These are phyloP conservation scores for Pangasius mekongensis DNA, from an alignment of 2,797 vertebrate genomes.

Conservation along the genomic window DNA sequence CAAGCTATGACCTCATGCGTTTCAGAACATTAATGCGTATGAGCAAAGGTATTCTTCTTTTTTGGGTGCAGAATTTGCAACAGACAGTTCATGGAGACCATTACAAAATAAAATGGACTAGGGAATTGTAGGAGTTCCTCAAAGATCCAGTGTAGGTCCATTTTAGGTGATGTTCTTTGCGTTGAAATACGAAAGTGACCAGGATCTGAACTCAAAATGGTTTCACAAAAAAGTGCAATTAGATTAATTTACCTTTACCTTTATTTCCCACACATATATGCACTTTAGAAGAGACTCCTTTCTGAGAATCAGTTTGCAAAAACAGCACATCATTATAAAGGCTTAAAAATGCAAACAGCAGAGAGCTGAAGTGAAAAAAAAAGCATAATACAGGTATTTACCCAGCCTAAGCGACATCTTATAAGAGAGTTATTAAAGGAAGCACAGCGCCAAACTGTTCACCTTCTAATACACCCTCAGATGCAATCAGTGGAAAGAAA, in stretches of 20 bases:
- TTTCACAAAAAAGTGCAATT: slow-evolving; percentile 8
- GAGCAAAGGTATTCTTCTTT: slow-evolving; percentile 33
- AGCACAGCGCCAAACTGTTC: slow-evolving; percentile 66
- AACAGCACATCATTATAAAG: slow-evolving; percentile 67
- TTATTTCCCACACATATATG: slow-evolving; percentile 62
- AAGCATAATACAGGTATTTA: slow-evolving; percentile 76
- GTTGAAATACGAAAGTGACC: slow-evolving; percentile 3
- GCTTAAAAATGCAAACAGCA: slow-evolving; percentile 54
- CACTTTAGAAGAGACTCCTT: neutral
- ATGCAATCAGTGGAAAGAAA: slow-evolving; percentile 74
- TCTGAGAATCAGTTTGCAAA: slow-evolving; percentile 11
- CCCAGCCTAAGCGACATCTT: slow-evolving; percentile 54
- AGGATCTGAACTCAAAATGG: neutral
- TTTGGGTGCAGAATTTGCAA: slow-evolving; percentile 23
- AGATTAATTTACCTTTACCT: slow-evolving; percentile 43
- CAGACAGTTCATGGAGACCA: slow-evolving; percentile 10
- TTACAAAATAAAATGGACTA: slow-evolving; percentile 14
- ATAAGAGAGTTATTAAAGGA: slow-evolving; percentile 65
- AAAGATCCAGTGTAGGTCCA: neutral
- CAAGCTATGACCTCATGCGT: slow-evolving; percentile 49
- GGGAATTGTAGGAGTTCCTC: slow-evolving; percentile 3
- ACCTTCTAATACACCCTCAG: slow-evolving; percentile 66
- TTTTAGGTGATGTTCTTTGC: slow-evolving; percentile 14
- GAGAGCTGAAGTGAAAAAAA: slow-evolving; percentile 60
- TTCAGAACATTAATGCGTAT: slow-evolving; percentile 36